These are phyloP conservation scores for Salarias fasciatus DNA, from an alignment of 2,797 vertebrate species.

Conservation along the genomic window DNA sequence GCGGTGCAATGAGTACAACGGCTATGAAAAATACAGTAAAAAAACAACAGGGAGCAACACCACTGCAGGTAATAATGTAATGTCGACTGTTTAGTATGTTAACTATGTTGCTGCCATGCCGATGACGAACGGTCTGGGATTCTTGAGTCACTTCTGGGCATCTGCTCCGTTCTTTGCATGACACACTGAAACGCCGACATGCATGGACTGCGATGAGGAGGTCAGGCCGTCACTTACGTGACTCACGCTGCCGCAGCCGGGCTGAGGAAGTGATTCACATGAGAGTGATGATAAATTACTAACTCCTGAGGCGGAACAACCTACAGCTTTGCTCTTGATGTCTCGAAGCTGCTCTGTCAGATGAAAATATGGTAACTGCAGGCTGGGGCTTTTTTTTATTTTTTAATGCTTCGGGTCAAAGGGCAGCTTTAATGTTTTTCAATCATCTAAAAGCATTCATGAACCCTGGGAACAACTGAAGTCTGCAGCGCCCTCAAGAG, in stretches of 20 bases:
- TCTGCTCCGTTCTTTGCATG: constrained; percentile 11
- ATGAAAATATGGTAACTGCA: not conserved
- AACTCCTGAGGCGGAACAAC: constrained; percentile 15
- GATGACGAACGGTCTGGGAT: constrained; percentile 18
- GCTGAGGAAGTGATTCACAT: constrained; percentile 53
- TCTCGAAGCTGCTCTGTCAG: not conserved
- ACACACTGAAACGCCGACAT: constrained; percentile 16
- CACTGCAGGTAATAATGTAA: no score
- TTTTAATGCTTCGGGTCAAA: not conserved
- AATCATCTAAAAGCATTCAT: constrained; percentile 8
- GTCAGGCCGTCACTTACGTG: constrained; percentile 35
- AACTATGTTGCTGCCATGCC: not conserved
- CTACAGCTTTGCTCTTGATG: not conserved
- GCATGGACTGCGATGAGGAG: constrained; percentile 17
- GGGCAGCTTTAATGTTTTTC: not conserved
- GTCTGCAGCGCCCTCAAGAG: constrained; percentile 44
- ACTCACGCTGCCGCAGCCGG: constrained; percentile 48
- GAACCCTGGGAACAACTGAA: not conserved
- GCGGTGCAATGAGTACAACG: not conserved
- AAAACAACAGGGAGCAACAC: not conserved
- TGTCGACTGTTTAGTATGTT: not conserved
- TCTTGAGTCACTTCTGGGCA: constrained; percentile 17
- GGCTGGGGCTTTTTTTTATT: not conserved
- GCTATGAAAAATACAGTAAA: not conserved
- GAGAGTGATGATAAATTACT: constrained; percentile 30